phyloP scores from a whole-genome alignment of 2,797 vertebrate species.

The Micropoecilia bifurca region DNA sequence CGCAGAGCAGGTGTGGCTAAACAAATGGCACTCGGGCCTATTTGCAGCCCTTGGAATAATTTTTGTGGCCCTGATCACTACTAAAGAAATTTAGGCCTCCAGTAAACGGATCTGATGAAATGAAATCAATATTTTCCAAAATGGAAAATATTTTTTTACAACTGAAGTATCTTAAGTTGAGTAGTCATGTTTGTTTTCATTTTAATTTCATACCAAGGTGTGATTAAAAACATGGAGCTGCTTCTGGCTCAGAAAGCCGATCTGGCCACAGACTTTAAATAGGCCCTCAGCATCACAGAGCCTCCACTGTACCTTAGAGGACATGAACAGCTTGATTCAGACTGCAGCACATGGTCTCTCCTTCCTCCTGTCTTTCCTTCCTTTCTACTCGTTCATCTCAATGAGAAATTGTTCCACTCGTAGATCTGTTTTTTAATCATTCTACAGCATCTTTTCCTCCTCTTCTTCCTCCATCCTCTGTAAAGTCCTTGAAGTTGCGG shows the following conservation, averaged over 20 bases:
- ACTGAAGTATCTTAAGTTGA: not conserved
- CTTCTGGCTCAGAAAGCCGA: not conserved
- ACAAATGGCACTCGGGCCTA: not conserved
- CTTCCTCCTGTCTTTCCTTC: not conserved
- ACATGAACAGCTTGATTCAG: not conserved
- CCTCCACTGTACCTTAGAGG: not conserved
- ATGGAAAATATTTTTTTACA: not conserved
- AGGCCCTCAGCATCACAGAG: not conserved
- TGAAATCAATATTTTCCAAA: not conserved
- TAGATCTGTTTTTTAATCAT: not conserved
- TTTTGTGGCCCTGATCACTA: too few relatives aligned
- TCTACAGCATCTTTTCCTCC: not conserved
- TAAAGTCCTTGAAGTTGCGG: conserved; percentile 70
- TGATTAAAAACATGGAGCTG: not conserved
- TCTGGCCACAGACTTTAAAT: not conserved
- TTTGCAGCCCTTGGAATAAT: not conserved
- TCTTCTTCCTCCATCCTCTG: too few relatives aligned
- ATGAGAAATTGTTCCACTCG: not conserved
- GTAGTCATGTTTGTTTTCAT: not conserved
- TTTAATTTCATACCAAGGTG: not conserved
- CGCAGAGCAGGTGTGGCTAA: not conserved
- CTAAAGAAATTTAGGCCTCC: not conserved
- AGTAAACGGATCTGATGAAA: not conserved
- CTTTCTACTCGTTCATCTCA: not conserved
- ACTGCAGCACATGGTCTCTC: not conserved